These are phyloP conservation scores for Spea hammondii DNA, from an alignment of 2,797 vertebrate species.

Conservation along the genomic window DNA sequence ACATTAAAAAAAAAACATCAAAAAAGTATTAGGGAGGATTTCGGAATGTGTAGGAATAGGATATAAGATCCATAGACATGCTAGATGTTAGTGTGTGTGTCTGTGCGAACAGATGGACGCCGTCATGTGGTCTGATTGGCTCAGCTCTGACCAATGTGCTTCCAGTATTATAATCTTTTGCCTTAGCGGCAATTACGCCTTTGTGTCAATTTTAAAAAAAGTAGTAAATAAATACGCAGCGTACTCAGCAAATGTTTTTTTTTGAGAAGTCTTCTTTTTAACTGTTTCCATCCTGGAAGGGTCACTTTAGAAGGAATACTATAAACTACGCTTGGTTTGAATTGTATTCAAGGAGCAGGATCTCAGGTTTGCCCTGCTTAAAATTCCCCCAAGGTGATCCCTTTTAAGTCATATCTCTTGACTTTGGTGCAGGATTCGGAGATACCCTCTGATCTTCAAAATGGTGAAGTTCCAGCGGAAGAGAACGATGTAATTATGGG, in stretches of 20 bases:
- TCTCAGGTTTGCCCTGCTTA: background rate
- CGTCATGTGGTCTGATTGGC: background rate
- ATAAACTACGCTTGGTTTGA: too few species aligned
- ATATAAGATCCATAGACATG: too few species aligned
- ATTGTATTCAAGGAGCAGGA: too few species aligned
- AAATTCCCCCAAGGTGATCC: background rate
- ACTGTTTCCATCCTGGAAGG: too few species aligned
- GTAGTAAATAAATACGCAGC: constrained; percentile 4
- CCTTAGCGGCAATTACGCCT: too few species aligned
- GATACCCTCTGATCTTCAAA: constrained; percentile 66
- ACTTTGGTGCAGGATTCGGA: constrained; percentile 66
- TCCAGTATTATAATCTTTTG: too few species aligned
- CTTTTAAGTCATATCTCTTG: constrained; percentile 23
- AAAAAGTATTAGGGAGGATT: too few species aligned
- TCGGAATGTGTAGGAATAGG: too few species aligned
- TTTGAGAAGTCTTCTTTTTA: background rate
- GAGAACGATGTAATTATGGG: constrained; percentile 55
- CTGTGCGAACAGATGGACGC: constrained; percentile 16
- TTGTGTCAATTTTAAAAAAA: too few species aligned
- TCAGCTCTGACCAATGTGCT: background rate
- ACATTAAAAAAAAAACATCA: too few species aligned
- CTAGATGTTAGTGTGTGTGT: background rate
- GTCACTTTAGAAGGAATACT: too few species aligned
- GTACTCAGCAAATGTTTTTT: background rate
- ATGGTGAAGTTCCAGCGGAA: constrained; percentile 70